Evolutionary conservation across 2,888 invertebrate species (phyloP).

Genomic region (Lochmaea capreae): DNA sequence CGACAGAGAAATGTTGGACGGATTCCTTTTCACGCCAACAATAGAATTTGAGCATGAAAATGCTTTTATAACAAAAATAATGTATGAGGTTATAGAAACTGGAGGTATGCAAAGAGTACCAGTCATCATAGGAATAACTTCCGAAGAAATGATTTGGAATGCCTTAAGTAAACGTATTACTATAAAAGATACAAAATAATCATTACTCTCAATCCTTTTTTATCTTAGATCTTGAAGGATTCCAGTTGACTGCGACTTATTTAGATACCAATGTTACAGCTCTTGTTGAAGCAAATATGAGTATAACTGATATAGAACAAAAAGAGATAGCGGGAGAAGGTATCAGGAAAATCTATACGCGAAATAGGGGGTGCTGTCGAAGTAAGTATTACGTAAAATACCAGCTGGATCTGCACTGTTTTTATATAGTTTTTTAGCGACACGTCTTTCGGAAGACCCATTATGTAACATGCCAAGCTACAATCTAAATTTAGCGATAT

Average conservation of each 20-base stretch:
- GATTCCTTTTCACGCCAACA: constrained; percentile 47
- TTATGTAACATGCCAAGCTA: constrained; percentile 46
- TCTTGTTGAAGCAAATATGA: constrained; percentile 48
- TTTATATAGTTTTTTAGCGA: constrained; percentile 47
- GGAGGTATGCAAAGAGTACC: constrained; percentile 46
- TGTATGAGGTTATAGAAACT: constrained; percentile 44
- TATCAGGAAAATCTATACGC: constrained; percentile 47
- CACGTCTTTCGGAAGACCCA: constrained; percentile 42
- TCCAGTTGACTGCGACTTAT: not conserved
- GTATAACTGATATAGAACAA: constrained; percentile 35
- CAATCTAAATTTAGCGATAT: constrained; percentile 47
- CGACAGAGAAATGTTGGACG: constrained; percentile 45
- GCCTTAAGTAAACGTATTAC: too few relatives aligned
- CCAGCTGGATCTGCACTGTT: not conserved
- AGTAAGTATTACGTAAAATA: not conserved
- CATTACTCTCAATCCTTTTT: too few relatives aligned
- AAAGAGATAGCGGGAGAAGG: constrained; percentile 37
- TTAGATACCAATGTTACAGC: constrained; percentile 39
- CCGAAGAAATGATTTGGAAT: constrained; percentile 44
- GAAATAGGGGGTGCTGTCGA: constrained; percentile 35
- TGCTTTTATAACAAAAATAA: constrained; percentile 46
- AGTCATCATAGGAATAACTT: constrained; percentile 48
- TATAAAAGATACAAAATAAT: too few relatives aligned
- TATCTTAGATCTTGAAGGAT: not conserved
- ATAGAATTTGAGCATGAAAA: constrained; percentile 47